Evolutionary conservation across 2,888 invertebrate genomes (phyloP), one percentile per base, ranked within the genome.

Genomic region (Ephialtes manifestator): DNA sequence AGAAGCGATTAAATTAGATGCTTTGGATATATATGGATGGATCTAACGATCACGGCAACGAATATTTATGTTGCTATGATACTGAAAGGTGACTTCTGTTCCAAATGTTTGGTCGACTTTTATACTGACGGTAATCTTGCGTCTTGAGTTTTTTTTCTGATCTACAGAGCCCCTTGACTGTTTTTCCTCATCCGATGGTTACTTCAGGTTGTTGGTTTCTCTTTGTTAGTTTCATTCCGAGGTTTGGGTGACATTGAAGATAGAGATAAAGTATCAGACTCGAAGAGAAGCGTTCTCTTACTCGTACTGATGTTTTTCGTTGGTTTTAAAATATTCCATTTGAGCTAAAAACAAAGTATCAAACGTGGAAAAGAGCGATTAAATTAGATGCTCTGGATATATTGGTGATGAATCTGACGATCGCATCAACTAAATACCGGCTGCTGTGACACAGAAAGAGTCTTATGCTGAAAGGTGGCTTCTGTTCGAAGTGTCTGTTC

Each of bases 1-100:
- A 8, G 11, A 18, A 71, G 18, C 65, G 88, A 89, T 88, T 89
- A 84, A 89, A 87, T 88, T 88, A 88, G 86, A 81, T 77, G 75
- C 79, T 18, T 13, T 65, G 65, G 70, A 55, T 24, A 13, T 28
- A 28, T 28, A 13, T 28, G 13, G 28, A 24, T 58, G 28, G 58
- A 58, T 58, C 28, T 28, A 15, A 13, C 8, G 24, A 24, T 24
- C 24, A 24, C 10, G 20, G 8, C 4, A 13, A 28, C 13, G 1
- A 11, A 11, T 24, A 24, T 24, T 1, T 20, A 58, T 13, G 58
- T 15, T 58, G 11, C 5, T 13, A 4, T 28, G 7, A 13, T 11
- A 28, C 28, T 15, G 28, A 58, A 24, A 58, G 28, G 58, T 58
- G 15, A 28, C 35, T 60, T 4, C 70, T 18, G 48, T 35, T 48